Conservation (phyloP, 2,888 invertebrate species). For the Rhodophaea formosa region DNA sequence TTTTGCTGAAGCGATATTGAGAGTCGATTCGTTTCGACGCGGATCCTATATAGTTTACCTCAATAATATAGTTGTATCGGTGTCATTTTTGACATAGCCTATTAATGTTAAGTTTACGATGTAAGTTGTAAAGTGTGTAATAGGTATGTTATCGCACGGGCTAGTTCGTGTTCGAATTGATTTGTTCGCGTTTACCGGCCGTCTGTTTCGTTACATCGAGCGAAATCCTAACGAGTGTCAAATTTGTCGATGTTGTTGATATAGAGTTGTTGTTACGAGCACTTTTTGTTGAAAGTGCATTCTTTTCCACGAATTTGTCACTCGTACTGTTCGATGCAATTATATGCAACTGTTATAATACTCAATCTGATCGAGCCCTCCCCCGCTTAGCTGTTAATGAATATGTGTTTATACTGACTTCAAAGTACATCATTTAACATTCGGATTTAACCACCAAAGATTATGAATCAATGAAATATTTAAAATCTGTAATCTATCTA, state of each 20-base stretch:
- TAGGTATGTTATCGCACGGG: conserved; percentile 56
- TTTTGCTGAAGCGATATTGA: conserved; percentile 57
- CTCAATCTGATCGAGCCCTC: conserved; percentile 32
- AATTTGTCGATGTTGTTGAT: conserved; percentile 44
- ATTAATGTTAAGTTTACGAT: conserved; percentile 75
- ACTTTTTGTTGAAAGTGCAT: conserved; percentile 45
- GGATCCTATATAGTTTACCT: conserved; percentile 79
- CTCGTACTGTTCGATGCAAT: conserved; percentile 38
- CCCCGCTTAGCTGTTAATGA: conserved; percentile 13
- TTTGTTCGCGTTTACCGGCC: conserved; percentile 43
- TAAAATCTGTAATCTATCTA: not conserved
- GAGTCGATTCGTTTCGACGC: conserved; percentile 57
- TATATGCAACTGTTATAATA: conserved; percentile 39
- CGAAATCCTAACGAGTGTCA: conserved; percentile 35
- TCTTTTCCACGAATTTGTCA: conserved; percentile 43
- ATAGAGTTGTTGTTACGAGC: conserved; percentile 46
- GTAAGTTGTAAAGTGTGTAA: conserved; percentile 72
- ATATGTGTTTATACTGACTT: conserved; percentile 9
- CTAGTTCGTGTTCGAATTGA: conserved; percentile 71
- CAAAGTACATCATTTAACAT: not conserved
- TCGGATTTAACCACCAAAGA: conserved; percentile 12
- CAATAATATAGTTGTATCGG: conserved; percentile 73
- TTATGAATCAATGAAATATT: not conserved
- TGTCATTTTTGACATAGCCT: conserved; percentile 78
- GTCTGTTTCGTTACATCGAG: conserved; percentile 3